phyloP scores from a whole-genome alignment of 2,113 vertebrate species.

The Seriola quinqueradiata region DNA sequence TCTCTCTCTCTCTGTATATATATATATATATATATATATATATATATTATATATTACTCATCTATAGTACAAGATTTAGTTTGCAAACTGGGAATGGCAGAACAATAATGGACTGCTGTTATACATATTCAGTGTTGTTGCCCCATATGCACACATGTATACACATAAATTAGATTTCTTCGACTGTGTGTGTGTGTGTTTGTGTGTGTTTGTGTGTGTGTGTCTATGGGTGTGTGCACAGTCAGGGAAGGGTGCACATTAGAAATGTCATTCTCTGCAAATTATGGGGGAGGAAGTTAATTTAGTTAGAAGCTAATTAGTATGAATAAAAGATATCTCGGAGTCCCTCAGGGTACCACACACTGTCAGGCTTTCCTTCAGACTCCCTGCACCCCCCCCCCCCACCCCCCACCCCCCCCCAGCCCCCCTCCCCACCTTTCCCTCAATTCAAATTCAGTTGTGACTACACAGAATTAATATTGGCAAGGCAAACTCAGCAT shows the following conservation, averaged over 20 bases:
- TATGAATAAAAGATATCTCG: slow-evolving; percentile 79
- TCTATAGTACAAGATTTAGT: slow-evolving; percentile 16
- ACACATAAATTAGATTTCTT: slow-evolving; percentile 39
- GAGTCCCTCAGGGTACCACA: slow-evolving; percentile 71
- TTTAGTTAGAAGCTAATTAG: slow-evolving; percentile 79
- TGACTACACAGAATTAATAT: slow-evolving; percentile 38
- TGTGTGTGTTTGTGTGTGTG: slow-evolving; percentile 19
- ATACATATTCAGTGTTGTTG: slow-evolving; percentile 31
- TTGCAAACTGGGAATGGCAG: slow-evolving; percentile 35
- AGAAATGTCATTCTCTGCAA: slow-evolving; percentile 71
- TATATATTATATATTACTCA: not conserved
- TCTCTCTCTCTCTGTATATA: not conserved
- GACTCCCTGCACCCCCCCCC: slow-evolving; percentile 4
- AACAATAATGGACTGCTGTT: slow-evolving; percentile 44
- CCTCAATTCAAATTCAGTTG: slow-evolving; percentile 54
- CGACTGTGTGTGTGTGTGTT: slow-evolving; percentile 15
- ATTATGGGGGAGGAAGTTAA: slow-evolving; percentile 79
- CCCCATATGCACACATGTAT: slow-evolving; percentile 29
- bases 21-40: no score
- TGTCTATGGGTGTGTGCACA: not conserved
- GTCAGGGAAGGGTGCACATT: slow-evolving; percentile 59
- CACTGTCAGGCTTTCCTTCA: slow-evolving; percentile 70
- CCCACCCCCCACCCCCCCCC: not conserved
- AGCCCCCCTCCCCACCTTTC: not conserved
- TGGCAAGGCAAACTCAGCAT: slow-evolving; percentile 29